Percentiles rank a stretch among this genome's conserved stretches.
Conservation (phyloP, 2,888 invertebrate species). For the Pheosia gnoma region DNA sequence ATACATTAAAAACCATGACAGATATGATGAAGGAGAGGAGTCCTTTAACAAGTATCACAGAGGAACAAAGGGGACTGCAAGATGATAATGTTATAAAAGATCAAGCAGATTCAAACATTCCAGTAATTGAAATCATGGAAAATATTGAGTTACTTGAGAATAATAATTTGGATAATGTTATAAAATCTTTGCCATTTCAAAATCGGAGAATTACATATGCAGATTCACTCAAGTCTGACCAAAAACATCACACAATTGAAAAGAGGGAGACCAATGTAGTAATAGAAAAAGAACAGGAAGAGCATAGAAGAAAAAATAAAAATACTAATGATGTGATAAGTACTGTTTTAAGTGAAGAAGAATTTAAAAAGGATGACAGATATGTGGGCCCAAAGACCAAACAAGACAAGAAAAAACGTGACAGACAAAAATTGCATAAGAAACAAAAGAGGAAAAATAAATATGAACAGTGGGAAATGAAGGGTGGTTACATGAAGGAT, state of each 20-base stretch:
- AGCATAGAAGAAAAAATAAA: slow-evolving; percentile 47
- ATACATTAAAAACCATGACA: slow-evolving; percentile 44
- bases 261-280: slow-evolving; percentile 39
- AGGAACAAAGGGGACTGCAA: slow-evolving; percentile 39
- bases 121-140: not conserved
- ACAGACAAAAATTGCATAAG: slow-evolving; percentile 66
- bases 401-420: slow-evolving; percentile 65
- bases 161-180: slow-evolving; percentile 15
- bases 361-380: slow-evolving; percentile 71
- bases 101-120: not conserved
- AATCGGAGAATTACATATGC: slow-evolving; percentile 65
- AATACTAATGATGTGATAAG: slow-evolving; percentile 38
- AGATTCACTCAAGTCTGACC: slow-evolving; percentile 62
- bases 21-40: slow-evolving; percentile 34
- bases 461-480: slow-evolving; percentile 78
- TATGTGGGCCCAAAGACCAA: slow-evolving; percentile 61
- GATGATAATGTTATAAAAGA: slow-evolving; percentile 28
- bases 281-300: slow-evolving; percentile 76
- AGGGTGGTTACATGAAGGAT: slow-evolving; percentile 70
- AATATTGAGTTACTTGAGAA: not conserved
- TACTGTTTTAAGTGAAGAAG: slow-evolving; percentile 62
- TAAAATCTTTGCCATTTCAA: slow-evolving; percentile 17
- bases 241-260: slow-evolving; percentile 33
- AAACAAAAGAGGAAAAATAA: slow-evolving; percentile 74
- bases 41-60: slow-evolving; percentile 44